Percentiles rank a stretch among this genome's conserved stretches.
Evolutionary conservation across 2,113 vertebrate genomes (phyloP).

Genomic region (Emydura subglobosa): DNA sequence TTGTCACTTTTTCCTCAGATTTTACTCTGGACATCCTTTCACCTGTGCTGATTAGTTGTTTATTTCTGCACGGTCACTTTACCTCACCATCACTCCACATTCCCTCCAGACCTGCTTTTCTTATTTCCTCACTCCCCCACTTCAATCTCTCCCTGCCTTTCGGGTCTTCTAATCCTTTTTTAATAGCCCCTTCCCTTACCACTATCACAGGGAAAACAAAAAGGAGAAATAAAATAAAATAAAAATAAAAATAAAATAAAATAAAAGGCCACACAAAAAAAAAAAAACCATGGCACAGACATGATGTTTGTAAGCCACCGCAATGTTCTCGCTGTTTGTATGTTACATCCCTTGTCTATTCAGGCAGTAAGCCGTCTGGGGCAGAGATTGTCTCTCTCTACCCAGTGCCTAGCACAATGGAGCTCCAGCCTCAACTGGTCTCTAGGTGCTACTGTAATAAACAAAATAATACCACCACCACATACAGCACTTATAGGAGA

Average conservation of each 20-base stretch:
- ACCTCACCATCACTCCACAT: neutral
- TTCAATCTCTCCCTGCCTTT: neutral
- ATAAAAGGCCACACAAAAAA: neutral
- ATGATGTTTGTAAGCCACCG: neutral
- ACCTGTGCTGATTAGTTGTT: neutral
- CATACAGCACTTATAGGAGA: neutral
- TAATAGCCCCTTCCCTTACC: neutral
- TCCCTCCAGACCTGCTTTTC: neutral
- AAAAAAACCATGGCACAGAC: neutral
- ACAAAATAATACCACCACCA: neutral
- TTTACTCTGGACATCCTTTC: neutral
- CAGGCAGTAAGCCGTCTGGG: neutral
- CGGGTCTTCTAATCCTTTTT: neutral
- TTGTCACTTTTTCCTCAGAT: neutral
- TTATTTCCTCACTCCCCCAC: neutral
- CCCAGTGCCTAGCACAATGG: neutral
- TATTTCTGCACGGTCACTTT: rapidly evolving
- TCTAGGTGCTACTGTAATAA: neutral
- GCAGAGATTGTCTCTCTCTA: neutral
- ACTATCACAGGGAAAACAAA: neutral
- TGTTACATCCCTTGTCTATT: neutral
- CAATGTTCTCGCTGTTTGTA: neutral
- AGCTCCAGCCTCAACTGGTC: neutral
- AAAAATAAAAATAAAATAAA: too few species aligned
- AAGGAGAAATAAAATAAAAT: neutral